phyloP scores from a whole-genome alignment of 2,888 invertebrate genomes.

The Crematogaster levior region DNA sequence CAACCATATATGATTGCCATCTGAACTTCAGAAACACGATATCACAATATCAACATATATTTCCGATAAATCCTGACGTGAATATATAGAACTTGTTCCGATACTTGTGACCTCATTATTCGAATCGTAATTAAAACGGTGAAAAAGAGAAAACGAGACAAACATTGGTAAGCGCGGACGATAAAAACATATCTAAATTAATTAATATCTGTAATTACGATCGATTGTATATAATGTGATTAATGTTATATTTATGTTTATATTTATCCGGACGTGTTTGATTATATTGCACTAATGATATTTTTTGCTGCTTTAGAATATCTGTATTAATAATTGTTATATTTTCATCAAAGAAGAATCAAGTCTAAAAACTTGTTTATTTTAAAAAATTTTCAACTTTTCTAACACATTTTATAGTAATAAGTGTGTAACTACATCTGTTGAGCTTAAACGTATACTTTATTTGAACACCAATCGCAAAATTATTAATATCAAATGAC shows the following conservation, averaged over 20 bases:
- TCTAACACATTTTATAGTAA: neutral
- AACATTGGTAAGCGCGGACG: too few species aligned
- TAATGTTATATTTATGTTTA: too few species aligned
- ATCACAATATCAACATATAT: slow-evolving; percentile 21
- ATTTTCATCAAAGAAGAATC: neutral
- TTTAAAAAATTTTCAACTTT: neutral
- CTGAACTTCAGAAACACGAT: slow-evolving; percentile 10
- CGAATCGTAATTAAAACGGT: slow-evolving; percentile 2
- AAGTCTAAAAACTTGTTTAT: neutral
- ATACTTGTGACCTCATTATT: neutral
- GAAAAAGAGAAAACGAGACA: neutral
- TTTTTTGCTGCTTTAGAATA: neutral
- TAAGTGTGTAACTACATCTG: too few species aligned
- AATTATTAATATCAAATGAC: neutral
- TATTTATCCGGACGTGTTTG: neutral
- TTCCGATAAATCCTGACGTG: neutral
- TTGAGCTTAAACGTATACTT: neutral
- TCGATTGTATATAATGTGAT: slow-evolving; percentile 3
- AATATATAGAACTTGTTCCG: neutral
- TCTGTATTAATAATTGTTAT: neutral
- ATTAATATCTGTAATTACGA: slow-evolving; percentile 19
- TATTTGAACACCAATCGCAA: neutral
- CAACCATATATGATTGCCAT: slow-evolving; percentile 22
- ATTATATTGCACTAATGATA: neutral
- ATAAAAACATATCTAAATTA: slow-evolving; percentile 27